Percentiles rank a stretch among this genome's conserved stretches.
Evolutionary conservation across 2,113 vertebrate species (phyloP).

Genomic region (Monarcha castaneiventris): DNA sequence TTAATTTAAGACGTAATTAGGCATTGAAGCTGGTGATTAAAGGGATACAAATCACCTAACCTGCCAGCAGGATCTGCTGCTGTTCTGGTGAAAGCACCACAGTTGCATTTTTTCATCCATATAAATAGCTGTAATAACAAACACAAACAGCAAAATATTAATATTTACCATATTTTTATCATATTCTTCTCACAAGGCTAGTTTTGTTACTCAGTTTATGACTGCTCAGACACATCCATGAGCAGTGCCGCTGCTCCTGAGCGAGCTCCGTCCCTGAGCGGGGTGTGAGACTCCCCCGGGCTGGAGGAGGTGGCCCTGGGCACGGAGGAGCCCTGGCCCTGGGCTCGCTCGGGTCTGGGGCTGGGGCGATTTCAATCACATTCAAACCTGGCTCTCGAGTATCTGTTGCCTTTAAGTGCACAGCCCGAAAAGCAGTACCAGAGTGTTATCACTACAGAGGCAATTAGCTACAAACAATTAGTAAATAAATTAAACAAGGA

Average conservation of each 20-base stretch:
- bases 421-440: neutral
- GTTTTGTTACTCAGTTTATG: neutral
- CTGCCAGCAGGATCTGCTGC: neutral
- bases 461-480: too few species aligned
- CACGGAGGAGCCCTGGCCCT: neutral
- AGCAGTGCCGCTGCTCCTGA: rapidly evolving
- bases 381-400: rapidly evolving
- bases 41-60: neutral
- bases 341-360: neutral
- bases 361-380: rapidly evolving
- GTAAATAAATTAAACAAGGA: neutral
- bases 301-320: neutral
- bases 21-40: neutral
- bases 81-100: neutral
- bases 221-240: rapidly evolving
- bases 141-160: neutral
- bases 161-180: neutral
- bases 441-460: too few species aligned
- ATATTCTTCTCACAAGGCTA: neutral
- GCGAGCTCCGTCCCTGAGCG: rapidly evolving
- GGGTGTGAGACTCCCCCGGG: too few species aligned
- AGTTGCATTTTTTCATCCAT: neutral
- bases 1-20: neutral
- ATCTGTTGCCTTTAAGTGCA: rapidly evolving
- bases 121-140: neutral